A percentile compares a stretch with the other conserved stretches of the same genome.
Conservation (phyloP, 2,888 invertebrate genomes). For the Incurvaria masculella region DNA sequence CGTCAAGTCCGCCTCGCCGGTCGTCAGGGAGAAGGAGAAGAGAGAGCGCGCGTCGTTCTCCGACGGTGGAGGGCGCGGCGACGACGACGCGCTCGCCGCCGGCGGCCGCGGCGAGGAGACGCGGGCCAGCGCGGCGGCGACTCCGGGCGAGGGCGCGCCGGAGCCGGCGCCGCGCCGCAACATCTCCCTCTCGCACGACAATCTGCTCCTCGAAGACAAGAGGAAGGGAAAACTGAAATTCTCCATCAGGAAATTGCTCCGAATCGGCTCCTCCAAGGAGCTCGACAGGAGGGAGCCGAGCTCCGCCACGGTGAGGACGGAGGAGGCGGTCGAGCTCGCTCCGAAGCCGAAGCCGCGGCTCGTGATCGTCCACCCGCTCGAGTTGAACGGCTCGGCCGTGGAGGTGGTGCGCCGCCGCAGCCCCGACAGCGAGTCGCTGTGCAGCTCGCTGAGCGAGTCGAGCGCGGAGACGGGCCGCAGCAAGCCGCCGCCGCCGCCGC, state of each 20-base stretch:
- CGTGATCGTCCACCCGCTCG: slow-evolving; percentile 86
- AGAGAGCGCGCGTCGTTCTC: slow-evolving; percentile 60
- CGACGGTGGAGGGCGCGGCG: slow-evolving; percentile 26
- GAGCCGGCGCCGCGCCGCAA: slow-evolving; percentile 68
- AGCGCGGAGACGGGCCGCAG: slow-evolving; percentile 32
- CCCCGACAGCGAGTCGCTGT: slow-evolving; percentile 54
- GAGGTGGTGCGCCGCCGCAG: slow-evolving; percentile 64
- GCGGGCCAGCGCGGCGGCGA: slow-evolving; percentile 25
- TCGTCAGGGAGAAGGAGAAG: slow-evolving; percentile 72
- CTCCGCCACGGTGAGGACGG: slow-evolving; percentile 41
- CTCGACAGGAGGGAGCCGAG: slow-evolving; percentile 56
- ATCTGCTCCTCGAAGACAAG: slow-evolving; percentile 59
- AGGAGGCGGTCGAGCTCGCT: slow-evolving; percentile 54
- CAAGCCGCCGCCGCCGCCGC: slow-evolving; percentile 79
- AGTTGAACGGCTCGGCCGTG: slow-evolving; percentile 76
- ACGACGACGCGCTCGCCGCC: slow-evolving; percentile 26
- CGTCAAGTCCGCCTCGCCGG: slow-evolving; percentile 63
- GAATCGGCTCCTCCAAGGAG: slow-evolving; percentile 74
- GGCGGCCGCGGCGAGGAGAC: slow-evolving; percentile 29
- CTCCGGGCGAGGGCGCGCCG: slow-evolving; percentile 41
- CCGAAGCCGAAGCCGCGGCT: slow-evolving; percentile 70
- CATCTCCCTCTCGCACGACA: slow-evolving; percentile 74
- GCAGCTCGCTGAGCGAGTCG: slow-evolving; percentile 43
- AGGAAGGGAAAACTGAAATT: slow-evolving; percentile 70
- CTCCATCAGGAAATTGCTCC: slow-evolving; percentile 77